A percentile compares a stretch with the other conserved stretches of the same genome.
Conservation (phyloP, 2,888 invertebrate genomes). For the Aquatica leii region DNA sequence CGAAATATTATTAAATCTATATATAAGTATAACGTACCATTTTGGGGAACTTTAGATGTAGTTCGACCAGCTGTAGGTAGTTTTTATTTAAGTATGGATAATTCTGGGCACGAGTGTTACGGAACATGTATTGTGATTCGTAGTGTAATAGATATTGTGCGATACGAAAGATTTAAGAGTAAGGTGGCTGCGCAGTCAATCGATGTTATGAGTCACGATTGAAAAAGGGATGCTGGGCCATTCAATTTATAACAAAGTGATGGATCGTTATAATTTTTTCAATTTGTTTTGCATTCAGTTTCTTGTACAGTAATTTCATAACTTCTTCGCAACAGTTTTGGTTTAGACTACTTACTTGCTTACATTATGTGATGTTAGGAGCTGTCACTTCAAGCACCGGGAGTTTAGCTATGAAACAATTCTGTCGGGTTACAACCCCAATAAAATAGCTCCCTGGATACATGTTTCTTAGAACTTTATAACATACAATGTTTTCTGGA, state of each 20-base stretch:
- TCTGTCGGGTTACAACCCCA: too few species aligned
- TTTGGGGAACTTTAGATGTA: background rate
- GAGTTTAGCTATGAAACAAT: too few species aligned
- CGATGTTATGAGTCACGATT: conserved; percentile 43
- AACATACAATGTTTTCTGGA: too few species aligned
- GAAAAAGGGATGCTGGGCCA: conserved; percentile 30
- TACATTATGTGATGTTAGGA: too few species aligned
- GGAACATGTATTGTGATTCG: conserved; percentile 47
- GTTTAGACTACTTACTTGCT: too few species aligned
- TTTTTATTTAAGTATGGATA: conserved; percentile 3
- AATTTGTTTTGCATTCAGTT: background rate
- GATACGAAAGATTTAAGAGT: conserved; percentile 42
- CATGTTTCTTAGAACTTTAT: too few species aligned
- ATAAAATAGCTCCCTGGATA: too few species aligned
- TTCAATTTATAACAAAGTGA: background rate
- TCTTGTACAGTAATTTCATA: background rate
- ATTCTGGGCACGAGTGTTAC: conserved; percentile 9
- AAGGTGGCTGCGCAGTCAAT: conserved; percentile 43
- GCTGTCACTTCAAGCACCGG: too few species aligned
- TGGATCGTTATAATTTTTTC: background rate
- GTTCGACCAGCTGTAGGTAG: background rate
- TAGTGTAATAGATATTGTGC: conserved; percentile 49
- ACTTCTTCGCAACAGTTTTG: too few species aligned
- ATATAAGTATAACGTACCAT: conserved; percentile 16
- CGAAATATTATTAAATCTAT: conserved; percentile 21